Conservation (phyloP, 1,140 invertebrate genomes). For the Phortica variegata region DNA sequence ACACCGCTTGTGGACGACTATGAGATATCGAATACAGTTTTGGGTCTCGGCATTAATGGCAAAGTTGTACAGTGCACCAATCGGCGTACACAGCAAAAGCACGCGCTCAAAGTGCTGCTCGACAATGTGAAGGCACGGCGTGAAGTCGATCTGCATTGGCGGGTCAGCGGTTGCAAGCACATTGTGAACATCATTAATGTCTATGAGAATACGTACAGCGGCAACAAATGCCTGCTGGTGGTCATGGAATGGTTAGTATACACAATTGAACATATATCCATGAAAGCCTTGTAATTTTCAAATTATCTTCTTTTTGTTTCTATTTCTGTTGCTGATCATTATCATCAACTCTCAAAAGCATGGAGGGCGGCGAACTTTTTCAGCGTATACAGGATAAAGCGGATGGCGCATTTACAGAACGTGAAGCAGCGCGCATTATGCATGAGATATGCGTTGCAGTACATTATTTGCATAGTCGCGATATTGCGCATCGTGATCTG, state of each 20-base stretch:
- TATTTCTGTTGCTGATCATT: background rate
- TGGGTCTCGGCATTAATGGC: slow-evolving; percentile 97
- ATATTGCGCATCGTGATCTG: slow-evolving; percentile 96
- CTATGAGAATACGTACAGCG: slow-evolving; percentile 92
- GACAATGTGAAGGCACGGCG: slow-evolving; percentile 89
- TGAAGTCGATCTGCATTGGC: slow-evolving; percentile 95
- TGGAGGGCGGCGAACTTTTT: slow-evolving; percentile 97
- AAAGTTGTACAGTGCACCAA: slow-evolving; percentile 82
- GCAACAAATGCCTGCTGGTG: slow-evolving; percentile 87
- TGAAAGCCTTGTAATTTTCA: background rate
- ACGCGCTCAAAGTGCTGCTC: slow-evolving; percentile 87
- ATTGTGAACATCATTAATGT: slow-evolving; percentile 95
- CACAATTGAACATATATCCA: background rate
- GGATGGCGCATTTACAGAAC: slow-evolving; percentile 91
- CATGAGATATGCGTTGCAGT: slow-evolving; percentile 96
- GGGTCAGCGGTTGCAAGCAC: slow-evolving; percentile 84
- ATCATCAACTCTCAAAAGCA: slow-evolving; percentile 64
- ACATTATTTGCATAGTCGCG: slow-evolving; percentile 88
- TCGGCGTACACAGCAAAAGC: slow-evolving; percentile 72
- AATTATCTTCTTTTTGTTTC: slow-evolving; percentile 3
- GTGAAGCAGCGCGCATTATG: slow-evolving; percentile 79
- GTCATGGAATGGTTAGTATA: slow-evolving; percentile 91
- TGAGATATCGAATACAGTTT: slow-evolving; percentile 87
- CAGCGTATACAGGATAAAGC: slow-evolving; percentile 93
- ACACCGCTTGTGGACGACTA: slow-evolving; percentile 89